Evolutionary conservation across 2,888 invertebrate genomes (phyloP), one percentile per base, ranked within the genome.

Genomic region (Glaucopsyche alexis): DNA sequence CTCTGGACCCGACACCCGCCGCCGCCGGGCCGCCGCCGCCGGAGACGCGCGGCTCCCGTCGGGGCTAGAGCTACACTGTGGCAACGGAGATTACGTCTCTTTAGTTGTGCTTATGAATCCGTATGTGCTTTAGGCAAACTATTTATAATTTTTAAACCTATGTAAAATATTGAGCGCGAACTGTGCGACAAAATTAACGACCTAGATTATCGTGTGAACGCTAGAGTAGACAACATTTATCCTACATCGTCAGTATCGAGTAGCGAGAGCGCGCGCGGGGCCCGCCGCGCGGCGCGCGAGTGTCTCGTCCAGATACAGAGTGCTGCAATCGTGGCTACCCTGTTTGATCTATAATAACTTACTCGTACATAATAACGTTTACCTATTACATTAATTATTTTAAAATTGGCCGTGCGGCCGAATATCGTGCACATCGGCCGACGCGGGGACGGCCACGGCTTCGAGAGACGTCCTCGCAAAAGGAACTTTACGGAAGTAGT

Each of bases 291-390:
- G 77, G 75, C 64, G 67, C 19, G 83, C 85, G 85, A 84, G 85
- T 82, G 83, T 81, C 84, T 80, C 85, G 81, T 85, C 87, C 90
- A 88, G 89, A 82, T 81, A 90, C 91, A 91, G 91, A 89, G 90
- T 90, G 89, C 86, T 87, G 88, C 85, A 88, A 83, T 84, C 85
- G 88, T 88, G 89, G 88, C 93, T 93, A 93, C 93, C 93, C 93
- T 93, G 93, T 92, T 86, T 90, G 86, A 88, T 88, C 89, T 74
- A 85, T 89, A 87, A 89, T 89, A 86, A 87, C 86, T 89, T 89
- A 89, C 83, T 85, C 86, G 87, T 77, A 83, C 75, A 81, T 83
- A 85, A 84, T 86, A 90, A 89, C 87, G 86, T 87, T 82, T 88
- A 87, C 84, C 87, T 88, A 89, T 84, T 81, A 84, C 84, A 87